phyloP scores from a whole-genome alignment of 2,113 vertebrate species.

The Cervus canadensis region DNA sequence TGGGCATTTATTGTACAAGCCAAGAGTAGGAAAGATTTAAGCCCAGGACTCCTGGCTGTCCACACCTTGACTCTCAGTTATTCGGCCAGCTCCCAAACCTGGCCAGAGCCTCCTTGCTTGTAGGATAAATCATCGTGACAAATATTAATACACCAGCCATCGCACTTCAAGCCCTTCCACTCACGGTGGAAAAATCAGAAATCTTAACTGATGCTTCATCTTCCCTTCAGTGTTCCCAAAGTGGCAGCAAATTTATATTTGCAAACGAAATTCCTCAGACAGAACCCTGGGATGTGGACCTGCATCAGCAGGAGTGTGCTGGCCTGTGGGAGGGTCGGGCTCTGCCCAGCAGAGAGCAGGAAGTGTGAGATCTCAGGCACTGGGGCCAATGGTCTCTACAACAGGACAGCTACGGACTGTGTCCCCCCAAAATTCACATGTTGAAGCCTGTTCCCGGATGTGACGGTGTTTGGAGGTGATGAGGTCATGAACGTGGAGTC shows the following conservation, averaged over 20 bases:
- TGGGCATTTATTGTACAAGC: neutral
- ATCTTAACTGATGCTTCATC: too few species aligned
- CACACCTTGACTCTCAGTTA: too few species aligned
- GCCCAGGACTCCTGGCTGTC: neutral
- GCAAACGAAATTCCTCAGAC: neutral
- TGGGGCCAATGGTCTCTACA: neutral
- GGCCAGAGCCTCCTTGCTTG: neutral
- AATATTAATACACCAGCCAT: neutral
- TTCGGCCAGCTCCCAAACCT: neutral
- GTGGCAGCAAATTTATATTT: too few species aligned
- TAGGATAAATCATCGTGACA: neutral
- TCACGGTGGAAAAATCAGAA: neutral
- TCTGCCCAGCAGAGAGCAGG: neutral
- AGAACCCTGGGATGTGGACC: neutral
- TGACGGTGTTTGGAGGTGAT: neutral
- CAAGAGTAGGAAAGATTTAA: neutral
- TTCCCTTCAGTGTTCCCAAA: neutral
- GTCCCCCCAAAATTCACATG: neutral
- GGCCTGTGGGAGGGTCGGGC: neutral
- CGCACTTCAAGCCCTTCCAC: neutral
- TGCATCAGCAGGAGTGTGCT: neutral
- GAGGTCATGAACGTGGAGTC: neutral
- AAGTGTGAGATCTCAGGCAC: neutral
- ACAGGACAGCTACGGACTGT: neutral
- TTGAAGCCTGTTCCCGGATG: neutral